Base-by-base conservation (phyloP, 2,113 vertebrate species). In the Mohoua ochrocephala region DNA sequence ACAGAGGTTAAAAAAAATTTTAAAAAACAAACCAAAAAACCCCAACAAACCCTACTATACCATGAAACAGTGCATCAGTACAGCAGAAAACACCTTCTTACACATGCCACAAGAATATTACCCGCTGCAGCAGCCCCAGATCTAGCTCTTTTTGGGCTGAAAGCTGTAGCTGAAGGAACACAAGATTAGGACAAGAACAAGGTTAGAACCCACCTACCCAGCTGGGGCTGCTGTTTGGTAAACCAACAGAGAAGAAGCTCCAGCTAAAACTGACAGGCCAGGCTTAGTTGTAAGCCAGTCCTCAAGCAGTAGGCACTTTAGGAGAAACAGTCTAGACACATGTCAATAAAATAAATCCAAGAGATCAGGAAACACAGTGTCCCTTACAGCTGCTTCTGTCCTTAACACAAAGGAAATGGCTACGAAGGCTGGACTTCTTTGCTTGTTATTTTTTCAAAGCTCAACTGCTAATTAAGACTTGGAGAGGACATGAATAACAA, bases 61-160 rank as follows among this genome's bases (percentile, higher is more conserved):
- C 30, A 31, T 42, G 15, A 15, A 42, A 6, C 0, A 2, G 11
- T 71, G 16, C 18, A 35, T 64, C 5, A 2, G 5, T 20, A 59
- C 13, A 47, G 33, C 19, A 63, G 39, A 81, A 93, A 63, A 44
- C 11, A 27, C 14, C 20, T 77, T 78, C 35, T 39, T 26, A 41
- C 2, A 10, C 1, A 8, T 22, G 22, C 28, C 79, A 64, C 9
- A 56, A 30, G n/a, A 69, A 49, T 44, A 49, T 63, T 61, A 23
- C 1, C 22, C n/a, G 18, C 22, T 53, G 41, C 33, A 54, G 31
- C 41, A 57, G 50, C 42, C 23, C 18, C 5, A 7, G 11, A 9
- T 17, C 30, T 33, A 20, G 6, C 14, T 69, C 31, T 60, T 1
- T 47, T 39, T 77, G 20, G 22, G 42, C 20, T 75, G 52, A 54